Conservation (phyloP, 2,888 invertebrate genomes). For the Liodrosophila aerea region DNA sequence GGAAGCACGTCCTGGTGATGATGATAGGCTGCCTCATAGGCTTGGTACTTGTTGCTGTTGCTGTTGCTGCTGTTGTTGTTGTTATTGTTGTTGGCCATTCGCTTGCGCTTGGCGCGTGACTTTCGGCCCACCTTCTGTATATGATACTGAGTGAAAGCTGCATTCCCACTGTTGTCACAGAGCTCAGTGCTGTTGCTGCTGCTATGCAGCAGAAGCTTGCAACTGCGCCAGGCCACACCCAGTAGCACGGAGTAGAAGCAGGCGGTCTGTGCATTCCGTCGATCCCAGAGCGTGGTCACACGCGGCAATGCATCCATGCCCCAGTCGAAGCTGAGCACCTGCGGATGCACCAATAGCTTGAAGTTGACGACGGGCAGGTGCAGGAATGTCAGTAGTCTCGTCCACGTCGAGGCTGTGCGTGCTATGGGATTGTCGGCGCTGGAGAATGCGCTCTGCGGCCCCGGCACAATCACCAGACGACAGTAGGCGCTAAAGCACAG, state of each 20-base stretch:
- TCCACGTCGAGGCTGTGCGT: conserved; percentile 90
- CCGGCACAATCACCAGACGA: conserved; percentile 90
- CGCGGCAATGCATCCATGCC: conserved; percentile 98
- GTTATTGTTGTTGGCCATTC: conserved; percentile 44
- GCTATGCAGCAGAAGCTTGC: conserved; percentile 53
- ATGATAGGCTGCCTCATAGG: conserved; percentile 47
- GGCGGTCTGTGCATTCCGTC: conserved; percentile 89
- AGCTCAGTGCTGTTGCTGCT: conserved; percentile 15
- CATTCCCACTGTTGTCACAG: conserved; percentile 17
- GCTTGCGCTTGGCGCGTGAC: conserved; percentile 81
- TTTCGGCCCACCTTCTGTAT: conserved; percentile 79
- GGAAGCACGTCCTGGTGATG: conserved; percentile 58
- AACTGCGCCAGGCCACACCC: conserved; percentile 74
- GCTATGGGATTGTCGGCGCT: conserved; percentile 98
- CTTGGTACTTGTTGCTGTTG: conserved; percentile 37
- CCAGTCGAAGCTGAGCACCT: conserved; percentile 97
- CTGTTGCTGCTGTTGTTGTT: conserved; percentile 21
- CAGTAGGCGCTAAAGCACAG: conserved; percentile 88
- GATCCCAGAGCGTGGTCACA: conserved; percentile 89
- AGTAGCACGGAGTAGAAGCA: conserved; percentile 87
- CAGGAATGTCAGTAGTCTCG: conserved; percentile 93
- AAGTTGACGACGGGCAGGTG: conserved; percentile 96
- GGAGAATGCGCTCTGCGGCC: conserved; percentile 88
- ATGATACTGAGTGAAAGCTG: conserved; percentile 61
- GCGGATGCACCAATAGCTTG: conserved; percentile 92